phyloP scores from a whole-genome alignment of 2,113 vertebrate species.

The Oriolus oriolus region DNA sequence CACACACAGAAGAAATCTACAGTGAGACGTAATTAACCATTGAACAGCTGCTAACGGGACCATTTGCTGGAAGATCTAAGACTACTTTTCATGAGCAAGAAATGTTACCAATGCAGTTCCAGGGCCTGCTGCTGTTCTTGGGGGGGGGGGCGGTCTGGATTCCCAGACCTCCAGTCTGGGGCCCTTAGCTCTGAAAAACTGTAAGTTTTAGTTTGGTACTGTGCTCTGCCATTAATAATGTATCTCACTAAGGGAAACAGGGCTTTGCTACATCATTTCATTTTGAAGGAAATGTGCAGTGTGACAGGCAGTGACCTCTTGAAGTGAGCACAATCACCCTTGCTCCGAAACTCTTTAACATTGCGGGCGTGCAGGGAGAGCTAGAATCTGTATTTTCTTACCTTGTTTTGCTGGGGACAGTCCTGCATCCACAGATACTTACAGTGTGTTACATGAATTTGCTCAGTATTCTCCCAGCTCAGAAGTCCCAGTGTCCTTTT shows the following conservation, averaged over 20 bases:
- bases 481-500: neutral
- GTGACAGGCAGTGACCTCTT: neutral
- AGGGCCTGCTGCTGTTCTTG: neutral
- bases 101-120: neutral
- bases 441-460: neutral
- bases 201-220: neutral
- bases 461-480: neutral
- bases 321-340: neutral
- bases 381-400: neutral
- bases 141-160: neutral
- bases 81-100: neutral
- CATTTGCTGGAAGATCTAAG: neutral
- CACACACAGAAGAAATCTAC: neutral
- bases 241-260: neutral
- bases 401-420: neutral
- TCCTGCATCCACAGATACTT: neutral
- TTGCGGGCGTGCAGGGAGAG: neutral
- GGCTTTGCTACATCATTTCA: neutral
- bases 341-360: neutral
- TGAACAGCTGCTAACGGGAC: conserved; percentile 21
- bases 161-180: neutral
- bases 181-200: neutral
- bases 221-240: neutral
- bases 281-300: neutral
- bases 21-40: conserved; percentile 23